These are phyloP conservation scores for Sesia bembeciformis DNA, from an alignment of 2,888 invertebrate species.

Conservation along the genomic window DNA sequence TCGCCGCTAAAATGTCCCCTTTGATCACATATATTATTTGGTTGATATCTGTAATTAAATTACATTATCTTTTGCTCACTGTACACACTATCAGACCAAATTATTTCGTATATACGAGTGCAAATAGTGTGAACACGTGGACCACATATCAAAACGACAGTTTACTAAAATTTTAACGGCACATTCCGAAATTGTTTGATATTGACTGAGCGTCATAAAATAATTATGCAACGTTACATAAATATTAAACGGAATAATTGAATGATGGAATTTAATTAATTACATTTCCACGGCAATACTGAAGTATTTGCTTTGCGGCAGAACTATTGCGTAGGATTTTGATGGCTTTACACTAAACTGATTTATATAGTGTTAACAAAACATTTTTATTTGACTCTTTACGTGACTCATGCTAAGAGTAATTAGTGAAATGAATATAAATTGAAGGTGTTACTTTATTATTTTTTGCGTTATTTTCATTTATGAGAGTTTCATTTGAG, in stretches of 20 bases:
- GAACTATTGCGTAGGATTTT: not conserved
- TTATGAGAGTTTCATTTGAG: too few relatives aligned
- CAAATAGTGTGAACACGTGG: too few relatives aligned
- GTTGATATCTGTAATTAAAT: too few relatives aligned
- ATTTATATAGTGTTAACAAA: not conserved
- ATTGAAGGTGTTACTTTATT: too few relatives aligned
- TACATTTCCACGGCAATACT: not conserved
- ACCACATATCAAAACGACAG: too few relatives aligned
- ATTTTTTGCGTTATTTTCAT: too few relatives aligned
- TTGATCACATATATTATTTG: too few relatives aligned
- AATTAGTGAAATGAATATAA: too few relatives aligned
- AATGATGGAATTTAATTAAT: conserved; percentile 29
- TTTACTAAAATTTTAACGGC: not conserved
- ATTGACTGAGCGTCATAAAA: conserved; percentile 21
- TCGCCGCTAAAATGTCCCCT: too few relatives aligned
- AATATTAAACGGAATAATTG: conserved; percentile 23
- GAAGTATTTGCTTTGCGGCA: not conserved
- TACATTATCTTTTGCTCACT: too few relatives aligned
- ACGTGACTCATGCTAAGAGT: not conserved
- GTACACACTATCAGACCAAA: too few relatives aligned
- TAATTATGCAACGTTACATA: conserved; percentile 26
- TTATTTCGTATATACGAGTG: too few relatives aligned
- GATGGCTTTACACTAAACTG: not conserved
- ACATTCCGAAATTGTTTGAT: conserved; percentile 23
- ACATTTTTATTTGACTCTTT: not conserved